These are phyloP conservation scores for Eremobia ochroleuca DNA, from an alignment of 2,888 invertebrate genomes.

Conservation along the genomic window DNA sequence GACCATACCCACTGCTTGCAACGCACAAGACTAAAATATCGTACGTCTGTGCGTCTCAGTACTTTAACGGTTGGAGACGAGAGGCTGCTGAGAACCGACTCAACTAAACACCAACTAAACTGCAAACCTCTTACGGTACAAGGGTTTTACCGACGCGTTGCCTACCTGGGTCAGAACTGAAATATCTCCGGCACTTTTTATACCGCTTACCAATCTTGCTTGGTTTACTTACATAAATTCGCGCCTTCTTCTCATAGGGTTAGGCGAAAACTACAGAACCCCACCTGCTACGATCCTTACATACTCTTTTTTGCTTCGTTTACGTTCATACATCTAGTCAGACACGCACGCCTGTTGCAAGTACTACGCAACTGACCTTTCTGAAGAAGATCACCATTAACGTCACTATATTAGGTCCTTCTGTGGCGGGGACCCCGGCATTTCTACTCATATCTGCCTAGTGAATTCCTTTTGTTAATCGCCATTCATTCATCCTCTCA, in stretches of 20 bases:
- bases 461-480: too few relatives aligned
- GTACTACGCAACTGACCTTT: neutral
- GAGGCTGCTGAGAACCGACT: neutral
- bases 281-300: neutral
- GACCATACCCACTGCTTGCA: neutral
- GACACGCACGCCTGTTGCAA: neutral
- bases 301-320: neutral
- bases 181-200: neutral
- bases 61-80: neutral
- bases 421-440: too few relatives aligned
- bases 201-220: neutral
- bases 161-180: neutral
- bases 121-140: too few relatives aligned
- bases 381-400: neutral
- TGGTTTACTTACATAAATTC: neutral
- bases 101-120: neutral
- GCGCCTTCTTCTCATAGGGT: neutral
- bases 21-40: neutral
- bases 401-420: too few relatives aligned
- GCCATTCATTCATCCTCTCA: neutral
- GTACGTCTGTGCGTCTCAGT: neutral
- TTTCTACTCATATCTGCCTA: too few relatives aligned
- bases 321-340: neutral
- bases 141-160: neutral
- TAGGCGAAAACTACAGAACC: neutral